Percentiles rank a stretch among this genome's conserved stretches.
phyloP scores from a whole-genome alignment of 2,888 invertebrate species.

The Xanthia icteritia region DNA sequence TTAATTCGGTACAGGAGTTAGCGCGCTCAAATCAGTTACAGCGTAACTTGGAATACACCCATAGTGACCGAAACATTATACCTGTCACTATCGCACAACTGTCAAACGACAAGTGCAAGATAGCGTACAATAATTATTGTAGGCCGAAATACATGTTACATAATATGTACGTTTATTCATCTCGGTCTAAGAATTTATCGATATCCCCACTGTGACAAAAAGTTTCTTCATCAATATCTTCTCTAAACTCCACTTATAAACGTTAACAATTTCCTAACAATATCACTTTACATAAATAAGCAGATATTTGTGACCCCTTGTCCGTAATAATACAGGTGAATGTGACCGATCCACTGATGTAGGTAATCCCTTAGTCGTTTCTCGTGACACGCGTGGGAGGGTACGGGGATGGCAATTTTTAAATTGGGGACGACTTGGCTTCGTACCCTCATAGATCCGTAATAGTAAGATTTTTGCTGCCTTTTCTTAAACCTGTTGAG shows the following conservation, averaged over 20 bases:
- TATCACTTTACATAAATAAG: constrained; percentile 5
- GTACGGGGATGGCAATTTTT: constrained; percentile 26
- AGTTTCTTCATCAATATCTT: background rate
- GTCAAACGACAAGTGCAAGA: background rate
- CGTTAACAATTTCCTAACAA: too few species aligned
- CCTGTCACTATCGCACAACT: background rate
- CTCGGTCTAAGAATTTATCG: background rate
- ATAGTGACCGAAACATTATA: background rate
- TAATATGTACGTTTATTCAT: background rate
- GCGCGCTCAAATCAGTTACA: too few species aligned
- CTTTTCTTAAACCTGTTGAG: constrained; percentile 31
- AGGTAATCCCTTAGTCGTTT: constrained; percentile 28
- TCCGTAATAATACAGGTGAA: constrained; percentile 31
- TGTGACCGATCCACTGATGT: constrained; percentile 35
- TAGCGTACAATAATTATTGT: background rate
- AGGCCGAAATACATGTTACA: background rate
- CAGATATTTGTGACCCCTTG: constrained; percentile 10
- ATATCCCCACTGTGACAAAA: background rate
- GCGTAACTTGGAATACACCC: too few species aligned
- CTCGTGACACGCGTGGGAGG: constrained; percentile 2
- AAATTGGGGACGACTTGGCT: constrained; percentile 25
- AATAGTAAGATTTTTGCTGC: constrained; percentile 3
- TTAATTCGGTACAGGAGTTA: too few species aligned
- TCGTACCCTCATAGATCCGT: constrained; percentile 9
- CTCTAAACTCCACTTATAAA: background rate